Evolutionary conservation across 2,797 vertebrate genomes (phyloP).

Genomic region (Platalea minor): DNA sequence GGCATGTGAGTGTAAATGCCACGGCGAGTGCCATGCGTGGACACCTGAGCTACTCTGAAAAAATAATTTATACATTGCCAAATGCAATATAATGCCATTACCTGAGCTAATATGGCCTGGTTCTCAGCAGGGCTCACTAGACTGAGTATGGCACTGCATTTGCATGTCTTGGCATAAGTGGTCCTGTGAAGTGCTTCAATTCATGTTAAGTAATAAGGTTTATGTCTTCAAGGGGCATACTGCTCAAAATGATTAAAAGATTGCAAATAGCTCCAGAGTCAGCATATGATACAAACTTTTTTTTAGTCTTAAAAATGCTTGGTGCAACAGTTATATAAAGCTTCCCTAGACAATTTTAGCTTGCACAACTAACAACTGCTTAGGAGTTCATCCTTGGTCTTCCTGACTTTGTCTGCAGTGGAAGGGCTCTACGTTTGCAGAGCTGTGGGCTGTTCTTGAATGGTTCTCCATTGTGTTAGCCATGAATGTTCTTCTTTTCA

Average conservation of each 20-base stretch:
- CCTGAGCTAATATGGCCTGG: neutral
- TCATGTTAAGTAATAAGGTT: neutral
- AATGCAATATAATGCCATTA: neutral
- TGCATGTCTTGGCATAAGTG: neutral
- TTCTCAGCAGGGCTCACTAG: neutral
- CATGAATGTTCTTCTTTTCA: neutral
- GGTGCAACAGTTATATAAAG: accelerated
- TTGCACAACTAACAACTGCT: neutral
- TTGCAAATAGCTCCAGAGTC: neutral
- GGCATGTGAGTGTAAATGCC: neutral
- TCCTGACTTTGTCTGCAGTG: neutral
- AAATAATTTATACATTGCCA: neutral
- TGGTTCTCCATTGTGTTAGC: neutral
- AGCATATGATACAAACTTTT: neutral
- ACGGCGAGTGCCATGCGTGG: neutral
- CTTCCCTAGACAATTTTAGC: neutral
- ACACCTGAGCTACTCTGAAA: neutral
- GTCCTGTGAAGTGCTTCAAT: neutral
- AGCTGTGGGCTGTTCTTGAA: neutral
- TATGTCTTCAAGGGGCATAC: neutral
- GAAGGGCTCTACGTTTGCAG: neutral
- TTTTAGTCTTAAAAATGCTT: neutral
- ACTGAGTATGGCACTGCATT: neutral
- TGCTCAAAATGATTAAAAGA: neutral
- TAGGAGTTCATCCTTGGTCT: neutral